Percentiles rank a stretch among this genome's conserved stretches.
Conservation (phyloP, 1,140 invertebrate genomes). For the Drosophila seguyi region DNA sequence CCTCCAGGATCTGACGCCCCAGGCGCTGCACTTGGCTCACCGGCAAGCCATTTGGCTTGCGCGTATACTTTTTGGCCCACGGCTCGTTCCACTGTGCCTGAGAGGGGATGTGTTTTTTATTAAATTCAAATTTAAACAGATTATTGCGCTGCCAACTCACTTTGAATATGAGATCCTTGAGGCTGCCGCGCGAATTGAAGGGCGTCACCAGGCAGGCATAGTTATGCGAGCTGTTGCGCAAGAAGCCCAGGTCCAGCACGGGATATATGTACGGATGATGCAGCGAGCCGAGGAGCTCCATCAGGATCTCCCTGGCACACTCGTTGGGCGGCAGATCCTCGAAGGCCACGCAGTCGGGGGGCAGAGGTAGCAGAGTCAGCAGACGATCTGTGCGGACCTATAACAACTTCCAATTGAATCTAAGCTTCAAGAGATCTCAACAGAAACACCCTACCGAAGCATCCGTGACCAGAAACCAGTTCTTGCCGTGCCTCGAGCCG, state of each 20-base stretch:
- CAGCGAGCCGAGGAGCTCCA: conserved; percentile 93
- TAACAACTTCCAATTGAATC: neutral
- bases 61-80: conserved; percentile 90
- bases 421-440: neutral
- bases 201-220: conserved; percentile 92
- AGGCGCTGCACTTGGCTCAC: conserved; percentile 93
- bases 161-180: conserved; percentile 95
- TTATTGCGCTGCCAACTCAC: conserved; percentile 84
- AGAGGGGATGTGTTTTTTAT: neutral
- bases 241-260: conserved; percentile 91
- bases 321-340: conserved; percentile 86
- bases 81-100: conserved; percentile 88
- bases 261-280: conserved; percentile 97
- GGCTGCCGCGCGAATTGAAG: conserved; percentile 92
- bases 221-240: conserved; percentile 86
- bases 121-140: neutral
- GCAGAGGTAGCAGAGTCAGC: conserved; percentile 91
- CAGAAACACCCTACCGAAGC: conserved; percentile 63
- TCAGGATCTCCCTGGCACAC: conserved; percentile 87
- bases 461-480: conserved; percentile 95
- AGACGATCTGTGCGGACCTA: conserved; percentile 90
- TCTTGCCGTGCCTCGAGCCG: conserved; percentile 93
- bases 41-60: conserved; percentile 89
- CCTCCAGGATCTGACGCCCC: conserved; percentile 95
- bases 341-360: conserved; percentile 86